A percentile compares a stretch with the other conserved stretches of the same genome.
phyloP scores from a whole-genome alignment of 1,140 invertebrate genomes.

The Stegodyphus mimosarum region DNA sequence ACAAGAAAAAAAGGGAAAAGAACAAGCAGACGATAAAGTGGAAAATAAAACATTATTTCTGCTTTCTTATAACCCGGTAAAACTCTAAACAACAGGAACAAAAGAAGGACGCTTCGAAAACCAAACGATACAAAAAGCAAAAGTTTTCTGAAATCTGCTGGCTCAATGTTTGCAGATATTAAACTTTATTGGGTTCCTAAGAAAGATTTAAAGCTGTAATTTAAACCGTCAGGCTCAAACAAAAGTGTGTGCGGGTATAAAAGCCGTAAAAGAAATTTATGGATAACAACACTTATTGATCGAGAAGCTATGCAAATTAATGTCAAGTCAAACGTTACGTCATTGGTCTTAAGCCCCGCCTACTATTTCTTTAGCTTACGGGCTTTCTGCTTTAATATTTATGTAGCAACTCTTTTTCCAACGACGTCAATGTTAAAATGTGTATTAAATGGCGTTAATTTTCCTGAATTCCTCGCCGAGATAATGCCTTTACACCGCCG shows the following conservation, averaged over 20 bases:
- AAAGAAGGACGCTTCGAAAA: slow-evolving; percentile 10
- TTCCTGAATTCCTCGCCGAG: neutral
- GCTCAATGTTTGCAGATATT: slow-evolving; percentile 50
- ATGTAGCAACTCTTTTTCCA: neutral
- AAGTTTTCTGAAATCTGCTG: slow-evolving; percentile 4
- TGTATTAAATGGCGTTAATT: neutral
- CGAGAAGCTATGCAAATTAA: slow-evolving; percentile 43
- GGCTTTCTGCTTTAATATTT: neutral
- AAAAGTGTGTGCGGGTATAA: slow-evolving; percentile 39
- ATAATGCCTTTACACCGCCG: neutral
- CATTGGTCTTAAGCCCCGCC: neutral
- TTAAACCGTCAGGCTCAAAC: slow-evolving; percentile 57
- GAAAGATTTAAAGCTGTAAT: slow-evolving; percentile 55
- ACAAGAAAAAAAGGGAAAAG: slow-evolving; percentile 4
- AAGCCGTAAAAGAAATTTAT: slow-evolving; percentile 52
- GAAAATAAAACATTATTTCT: slow-evolving; percentile 58
- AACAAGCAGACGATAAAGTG: slow-evolving; percentile 38
- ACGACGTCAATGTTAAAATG: neutral
- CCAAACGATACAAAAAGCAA: slow-evolving; percentile 47
- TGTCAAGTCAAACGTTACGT: slow-evolving; percentile 45
- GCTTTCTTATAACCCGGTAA: slow-evolving; percentile 51
- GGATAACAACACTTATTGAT: slow-evolving; percentile 49
- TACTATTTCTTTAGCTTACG: neutral
- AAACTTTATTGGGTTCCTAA: slow-evolving; percentile 51
- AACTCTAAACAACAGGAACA: slow-evolving; percentile 24